Base-by-base conservation (phyloP, 2,797 vertebrate species). In the Numenius phaeopus region DNA sequence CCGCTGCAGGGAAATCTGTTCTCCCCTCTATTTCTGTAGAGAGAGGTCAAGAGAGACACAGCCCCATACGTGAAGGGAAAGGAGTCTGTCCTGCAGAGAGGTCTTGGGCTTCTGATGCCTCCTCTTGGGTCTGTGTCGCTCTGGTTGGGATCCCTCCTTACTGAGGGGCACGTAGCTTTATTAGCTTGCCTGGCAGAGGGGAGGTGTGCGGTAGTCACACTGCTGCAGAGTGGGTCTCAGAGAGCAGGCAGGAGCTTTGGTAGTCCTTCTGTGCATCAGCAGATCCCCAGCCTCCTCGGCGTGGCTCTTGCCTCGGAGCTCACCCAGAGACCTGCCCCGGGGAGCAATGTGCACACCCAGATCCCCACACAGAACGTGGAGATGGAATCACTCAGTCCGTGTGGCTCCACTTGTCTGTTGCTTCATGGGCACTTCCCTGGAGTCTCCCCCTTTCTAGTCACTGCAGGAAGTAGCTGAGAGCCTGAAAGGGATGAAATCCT, bases 171-270 rank as follows among this genome's bases (percentile, higher is more conserved):
- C 0, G 3, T 21, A 44, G 44, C 18, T 23, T 24, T 40, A 19
- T 54, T 19, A 8, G 27, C 18, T 29, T 54, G 57, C 26, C n/a
- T 66, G n/a, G 54, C 20, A 12, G 42, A 49, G 30, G 10, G 18
- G 29, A 34, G 6, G 26, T 65, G 57, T 62, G 23, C 0, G 0
- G 39, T 54, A 12, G 19, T 78, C 1, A 1, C 75, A 18, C 37
- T 2, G 18, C 82, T 37, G 34, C 50, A 26, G 72, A 55, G 17
- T 0, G 0, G 27, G 7, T 37, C 29, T 81, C 1, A 1, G 81
- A 65, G 62, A 76, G 54, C 58, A 54, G 70, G 46, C 52, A 57
- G 50, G 46, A 87, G 83, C 54, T 87, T 42, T 0, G 0, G 9
- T 32, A 26, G 20, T 52, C 40, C 29, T 0, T 0, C 40, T 76